Conservation (phyloP, 2,113 vertebrate genomes). For the Lanius collurio region DNA sequence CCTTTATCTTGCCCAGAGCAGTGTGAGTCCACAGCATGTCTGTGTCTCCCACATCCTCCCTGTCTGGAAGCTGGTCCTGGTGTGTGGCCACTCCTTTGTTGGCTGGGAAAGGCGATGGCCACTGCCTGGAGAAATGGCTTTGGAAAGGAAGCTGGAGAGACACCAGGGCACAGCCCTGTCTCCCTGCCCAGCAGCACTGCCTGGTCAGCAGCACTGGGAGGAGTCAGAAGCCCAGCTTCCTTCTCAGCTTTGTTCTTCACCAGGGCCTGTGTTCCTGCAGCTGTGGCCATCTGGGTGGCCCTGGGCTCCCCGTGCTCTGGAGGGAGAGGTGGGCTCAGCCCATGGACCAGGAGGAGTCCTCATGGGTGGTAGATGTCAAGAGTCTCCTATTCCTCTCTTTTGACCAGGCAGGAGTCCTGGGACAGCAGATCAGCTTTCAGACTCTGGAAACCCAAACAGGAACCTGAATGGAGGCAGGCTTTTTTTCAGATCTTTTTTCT, state of each 20-base stretch:
- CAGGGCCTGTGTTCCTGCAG: neutral
- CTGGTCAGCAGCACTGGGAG: neutral
- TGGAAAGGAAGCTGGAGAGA: neutral
- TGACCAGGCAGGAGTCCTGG: neutral
- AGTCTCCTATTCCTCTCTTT: neutral
- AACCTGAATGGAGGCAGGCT: neutral
- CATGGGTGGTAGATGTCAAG: neutral
- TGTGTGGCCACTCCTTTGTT: neutral
- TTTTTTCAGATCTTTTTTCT: neutral
- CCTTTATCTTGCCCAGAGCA: neutral
- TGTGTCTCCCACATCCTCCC: neutral
- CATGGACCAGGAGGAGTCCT: neutral
- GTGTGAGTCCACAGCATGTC: neutral
- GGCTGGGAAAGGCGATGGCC: neutral
- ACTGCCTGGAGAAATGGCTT: neutral
- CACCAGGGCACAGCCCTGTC: neutral
- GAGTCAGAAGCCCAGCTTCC: neutral
- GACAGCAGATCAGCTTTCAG: neutral
- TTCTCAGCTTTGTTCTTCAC: neutral
- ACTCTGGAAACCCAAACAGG: neutral
- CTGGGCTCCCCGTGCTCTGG: neutral
- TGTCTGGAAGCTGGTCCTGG: neutral
- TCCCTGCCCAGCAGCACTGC: neutral
- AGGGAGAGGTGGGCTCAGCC: neutral
- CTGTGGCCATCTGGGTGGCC: constrained; percentile 35